Conservation (phyloP, 2,113 vertebrate genomes). For the Rhea americana region DNA sequence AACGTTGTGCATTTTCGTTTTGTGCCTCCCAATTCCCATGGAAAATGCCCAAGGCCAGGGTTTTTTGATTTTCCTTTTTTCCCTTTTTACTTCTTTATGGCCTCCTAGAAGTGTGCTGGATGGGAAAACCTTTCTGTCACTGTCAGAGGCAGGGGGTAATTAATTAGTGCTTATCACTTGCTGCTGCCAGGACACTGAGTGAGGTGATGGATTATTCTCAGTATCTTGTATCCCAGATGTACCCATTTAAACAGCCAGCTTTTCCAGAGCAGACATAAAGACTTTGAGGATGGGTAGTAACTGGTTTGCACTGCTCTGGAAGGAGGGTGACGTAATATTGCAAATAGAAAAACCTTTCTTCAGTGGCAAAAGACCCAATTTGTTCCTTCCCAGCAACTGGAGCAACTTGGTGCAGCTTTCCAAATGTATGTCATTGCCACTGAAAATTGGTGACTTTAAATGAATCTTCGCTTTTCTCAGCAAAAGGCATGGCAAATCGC, state of each 20-base stretch:
- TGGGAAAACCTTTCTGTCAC: background rate
- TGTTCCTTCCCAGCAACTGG: constrained; percentile 25
- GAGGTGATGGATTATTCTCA: background rate
- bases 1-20: background rate
- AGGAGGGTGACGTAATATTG: background rate
- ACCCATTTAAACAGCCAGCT: background rate
- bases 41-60: background rate
- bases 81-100: background rate
- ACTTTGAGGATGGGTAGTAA: background rate
- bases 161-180: background rate
- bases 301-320: background rate
- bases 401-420: background rate
- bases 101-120: background rate
- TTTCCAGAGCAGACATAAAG: background rate
- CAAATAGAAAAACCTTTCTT: background rate
- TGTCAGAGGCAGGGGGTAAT: background rate
- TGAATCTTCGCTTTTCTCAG: constrained; percentile 11
- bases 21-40: background rate
- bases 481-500: constrained; percentile 20
- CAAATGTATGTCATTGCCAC: constrained; percentile 15
- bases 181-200: background rate
- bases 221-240: background rate
- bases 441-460: constrained; percentile 18
- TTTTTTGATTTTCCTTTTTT: background rate
- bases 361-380: constrained; percentile 3